These are phyloP conservation scores for Perognathus longimembris DNA, from an alignment of 2,113 vertebrate species.

Conservation along the genomic window DNA sequence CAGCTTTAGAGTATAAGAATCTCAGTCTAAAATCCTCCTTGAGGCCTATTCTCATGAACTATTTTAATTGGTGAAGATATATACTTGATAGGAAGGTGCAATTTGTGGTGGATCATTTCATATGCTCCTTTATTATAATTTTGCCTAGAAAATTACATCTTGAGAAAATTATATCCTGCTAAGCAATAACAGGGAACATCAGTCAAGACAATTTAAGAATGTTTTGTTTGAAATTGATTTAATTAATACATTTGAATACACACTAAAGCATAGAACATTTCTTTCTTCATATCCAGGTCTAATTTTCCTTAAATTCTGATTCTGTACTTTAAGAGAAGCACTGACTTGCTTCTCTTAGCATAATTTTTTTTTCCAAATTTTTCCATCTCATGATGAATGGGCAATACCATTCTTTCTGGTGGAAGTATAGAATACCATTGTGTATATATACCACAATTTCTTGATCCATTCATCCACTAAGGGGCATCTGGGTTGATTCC, in stretches of 20 bases:
- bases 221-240: neutral
- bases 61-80: neutral
- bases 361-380: too few species aligned
- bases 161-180: constrained; percentile 5
- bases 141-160: neutral
- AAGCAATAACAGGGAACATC: neutral
- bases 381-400: too few species aligned
- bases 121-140: neutral
- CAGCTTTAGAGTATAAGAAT: neutral
- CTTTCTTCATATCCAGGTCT: neutral
- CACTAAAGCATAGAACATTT: neutral
- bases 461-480: too few species aligned
- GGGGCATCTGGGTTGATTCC: too few species aligned
- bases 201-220: neutral
- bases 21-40: neutral
- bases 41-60: neutral
- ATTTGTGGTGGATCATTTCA: neutral
- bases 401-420: too few species aligned
- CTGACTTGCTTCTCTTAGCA: too few species aligned
- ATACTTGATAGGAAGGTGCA: neutral
- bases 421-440: too few species aligned
- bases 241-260: neutral
- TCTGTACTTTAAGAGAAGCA: neutral
- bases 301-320: neutral
- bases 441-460: too few species aligned